Evolutionary conservation across 2,888 invertebrate genomes (phyloP).

Genomic region (Drosophila phalerata): DNA sequence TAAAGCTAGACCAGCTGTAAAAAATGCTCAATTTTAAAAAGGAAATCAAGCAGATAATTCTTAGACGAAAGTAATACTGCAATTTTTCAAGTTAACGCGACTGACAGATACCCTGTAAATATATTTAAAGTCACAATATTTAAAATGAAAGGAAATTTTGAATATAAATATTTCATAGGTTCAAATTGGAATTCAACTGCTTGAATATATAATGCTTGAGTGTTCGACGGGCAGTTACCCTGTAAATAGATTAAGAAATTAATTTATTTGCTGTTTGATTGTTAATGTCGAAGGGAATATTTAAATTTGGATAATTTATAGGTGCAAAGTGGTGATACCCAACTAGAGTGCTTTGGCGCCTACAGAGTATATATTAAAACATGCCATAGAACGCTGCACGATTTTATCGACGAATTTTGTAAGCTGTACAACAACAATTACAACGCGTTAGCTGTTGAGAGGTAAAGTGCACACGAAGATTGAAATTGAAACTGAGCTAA

Average conservation of each 20-base stretch:
- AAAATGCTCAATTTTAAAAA: neutral
- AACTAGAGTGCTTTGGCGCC: neutral
- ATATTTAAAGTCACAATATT: neutral
- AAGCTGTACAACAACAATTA: constrained; percentile 29
- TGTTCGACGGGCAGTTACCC: neutral
- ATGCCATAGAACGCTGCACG: constrained; percentile 56
- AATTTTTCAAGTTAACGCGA: neutral
- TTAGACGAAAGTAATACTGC: neutral
- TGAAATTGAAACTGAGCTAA: constrained; percentile 33
- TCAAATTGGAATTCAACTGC: neutral
- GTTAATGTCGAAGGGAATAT: neutral
- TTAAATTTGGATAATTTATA: no score
- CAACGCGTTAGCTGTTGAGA: constrained; percentile 16
- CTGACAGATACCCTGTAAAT: constrained; percentile 3
- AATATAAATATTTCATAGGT: neutral
- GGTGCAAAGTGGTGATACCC: constrained; percentile 1
- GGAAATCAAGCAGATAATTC: neutral
- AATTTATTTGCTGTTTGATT: neutral
- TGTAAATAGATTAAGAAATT: neutral
- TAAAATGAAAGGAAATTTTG: neutral
- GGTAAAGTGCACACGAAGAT: constrained; percentile 49
- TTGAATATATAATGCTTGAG: neutral
- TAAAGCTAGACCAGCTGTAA: neutral
- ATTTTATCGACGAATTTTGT: constrained; percentile 54
- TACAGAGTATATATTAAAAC: constrained; percentile 29